A percentile compares a stretch with the other conserved stretches of the same genome.
phyloP scores from a whole-genome alignment of 2,797 vertebrate species.

The Acanthis flammea region DNA sequence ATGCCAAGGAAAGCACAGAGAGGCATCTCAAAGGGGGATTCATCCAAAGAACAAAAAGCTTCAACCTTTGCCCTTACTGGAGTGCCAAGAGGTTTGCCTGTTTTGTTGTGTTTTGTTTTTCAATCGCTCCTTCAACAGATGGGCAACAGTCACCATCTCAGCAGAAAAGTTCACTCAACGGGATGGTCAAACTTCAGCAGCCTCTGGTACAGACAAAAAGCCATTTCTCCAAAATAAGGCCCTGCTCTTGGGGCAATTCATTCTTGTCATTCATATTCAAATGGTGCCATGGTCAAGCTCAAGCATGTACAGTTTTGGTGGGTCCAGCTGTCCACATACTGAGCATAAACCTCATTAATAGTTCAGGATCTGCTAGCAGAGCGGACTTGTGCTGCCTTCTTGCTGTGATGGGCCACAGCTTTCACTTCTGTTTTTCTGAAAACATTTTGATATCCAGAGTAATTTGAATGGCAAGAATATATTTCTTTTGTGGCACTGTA shows the following conservation, averaged over 20 bases:
- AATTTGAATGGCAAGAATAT: neutral
- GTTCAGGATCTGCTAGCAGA: neutral
- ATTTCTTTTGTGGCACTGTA: neutral
- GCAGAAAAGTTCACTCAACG: neutral
- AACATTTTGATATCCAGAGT: neutral
- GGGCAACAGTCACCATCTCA: neutral
- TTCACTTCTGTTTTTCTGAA: neutral
- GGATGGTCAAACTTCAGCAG: neutral
- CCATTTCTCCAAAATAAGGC: neutral
- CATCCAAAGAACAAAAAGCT: conserved; percentile 37
- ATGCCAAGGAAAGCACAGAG: neutral
- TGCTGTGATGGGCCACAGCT: accelerated
- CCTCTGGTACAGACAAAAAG: neutral
- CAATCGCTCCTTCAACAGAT: conserved; percentile 1
- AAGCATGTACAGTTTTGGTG: neutral
- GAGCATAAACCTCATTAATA: neutral
- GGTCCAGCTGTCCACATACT: neutral
- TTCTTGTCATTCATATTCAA: conserved; percentile 6
- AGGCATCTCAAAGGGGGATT: conserved; percentile 47
- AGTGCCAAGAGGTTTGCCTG: neutral
- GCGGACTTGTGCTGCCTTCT: neutral
- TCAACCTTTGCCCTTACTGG: conserved; percentile 20
- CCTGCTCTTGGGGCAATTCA: neutral
- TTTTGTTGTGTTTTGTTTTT: neutral
- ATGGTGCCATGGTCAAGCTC: neutral